Evolutionary conservation across 2,797 vertebrate genomes (phyloP).

Genomic region (Furcifer pardalis): DNA sequence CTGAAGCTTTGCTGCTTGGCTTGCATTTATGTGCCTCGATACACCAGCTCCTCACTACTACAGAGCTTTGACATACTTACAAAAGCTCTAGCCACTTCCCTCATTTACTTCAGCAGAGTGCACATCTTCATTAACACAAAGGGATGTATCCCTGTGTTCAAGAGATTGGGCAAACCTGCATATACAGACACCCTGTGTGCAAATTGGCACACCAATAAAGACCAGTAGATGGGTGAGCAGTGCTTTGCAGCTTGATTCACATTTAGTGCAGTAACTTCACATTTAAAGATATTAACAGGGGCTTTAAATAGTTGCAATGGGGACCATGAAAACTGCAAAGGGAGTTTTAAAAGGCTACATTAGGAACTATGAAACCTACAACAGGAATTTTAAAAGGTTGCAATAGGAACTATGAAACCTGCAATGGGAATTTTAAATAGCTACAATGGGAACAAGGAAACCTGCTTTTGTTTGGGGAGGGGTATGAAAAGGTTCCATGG

Average conservation of each 20-base stretch:
- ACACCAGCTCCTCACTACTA: background rate
- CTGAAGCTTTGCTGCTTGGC: background rate
- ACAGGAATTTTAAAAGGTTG: background rate
- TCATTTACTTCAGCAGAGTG: background rate
- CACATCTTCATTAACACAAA: background rate
- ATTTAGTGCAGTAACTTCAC: background rate
- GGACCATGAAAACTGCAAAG: background rate
- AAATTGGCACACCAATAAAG: background rate
- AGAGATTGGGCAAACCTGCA: background rate
- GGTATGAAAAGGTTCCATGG: no score
- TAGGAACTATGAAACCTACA: no score
- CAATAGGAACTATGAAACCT: background rate
- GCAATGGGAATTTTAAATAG: no score
- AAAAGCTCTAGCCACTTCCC: background rate
- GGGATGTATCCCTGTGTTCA: background rate
- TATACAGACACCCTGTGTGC: background rate
- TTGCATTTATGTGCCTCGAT: background rate
- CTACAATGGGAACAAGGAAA: no score
- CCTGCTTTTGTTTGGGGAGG: no score
- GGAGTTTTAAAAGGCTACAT: no score
- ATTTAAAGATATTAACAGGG: background rate
- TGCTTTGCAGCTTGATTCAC: background rate
- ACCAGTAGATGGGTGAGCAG: no score
- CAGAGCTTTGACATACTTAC: background rate
- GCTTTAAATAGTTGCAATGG: background rate